These are phyloP conservation scores for Marasmarcha lunaedactyla DNA, from an alignment of 2,888 invertebrate species.

Conservation along the genomic window DNA sequence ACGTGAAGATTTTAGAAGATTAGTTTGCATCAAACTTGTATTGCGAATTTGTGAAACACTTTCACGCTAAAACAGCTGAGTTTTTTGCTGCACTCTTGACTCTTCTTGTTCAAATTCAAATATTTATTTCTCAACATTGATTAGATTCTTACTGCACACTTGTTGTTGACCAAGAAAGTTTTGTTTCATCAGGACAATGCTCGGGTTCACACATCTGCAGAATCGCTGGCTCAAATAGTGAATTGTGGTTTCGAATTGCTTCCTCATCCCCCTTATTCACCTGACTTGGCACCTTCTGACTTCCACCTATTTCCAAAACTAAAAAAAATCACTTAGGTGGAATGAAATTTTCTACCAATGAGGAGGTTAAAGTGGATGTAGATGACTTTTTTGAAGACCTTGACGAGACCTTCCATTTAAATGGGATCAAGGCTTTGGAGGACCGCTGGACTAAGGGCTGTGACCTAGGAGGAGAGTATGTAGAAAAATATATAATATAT, in stretches of 20 bases:
- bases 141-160: too few relatives aligned
- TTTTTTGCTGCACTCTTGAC: too few relatives aligned
- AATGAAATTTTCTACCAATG: slow-evolving; percentile 7
- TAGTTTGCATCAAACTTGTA: too few relatives aligned
- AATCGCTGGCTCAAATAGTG: slow-evolving; percentile 9
- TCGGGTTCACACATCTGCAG: slow-evolving; percentile 10
- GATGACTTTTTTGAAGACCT: slow-evolving; percentile 6
- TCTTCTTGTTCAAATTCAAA: too few relatives aligned
- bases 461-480: slow-evolving; percentile 3
- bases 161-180: slow-evolving; percentile 10
- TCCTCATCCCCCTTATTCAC: slow-evolving; percentile 7
- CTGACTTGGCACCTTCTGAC: slow-evolving; percentile 8
- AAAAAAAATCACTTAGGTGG: slow-evolving; percentile 8
- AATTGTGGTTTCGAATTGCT: slow-evolving; percentile 9
- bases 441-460: slow-evolving; percentile 4
- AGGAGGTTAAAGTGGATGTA: slow-evolving; percentile 9
- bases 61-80: too few relatives aligned
- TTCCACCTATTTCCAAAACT: slow-evolving; percentile 8
- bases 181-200: slow-evolving; percentile 15
- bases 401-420: slow-evolving; percentile 3
- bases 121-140: too few relatives aligned
- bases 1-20: too few relatives aligned
- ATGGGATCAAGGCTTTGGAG: slow-evolving; percentile 1
- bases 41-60: too few relatives aligned
- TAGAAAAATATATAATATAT: slow-evolving; percentile 7